Conservation (phyloP, 1,140 invertebrate genomes). For the Zaprionus inermis region DNA sequence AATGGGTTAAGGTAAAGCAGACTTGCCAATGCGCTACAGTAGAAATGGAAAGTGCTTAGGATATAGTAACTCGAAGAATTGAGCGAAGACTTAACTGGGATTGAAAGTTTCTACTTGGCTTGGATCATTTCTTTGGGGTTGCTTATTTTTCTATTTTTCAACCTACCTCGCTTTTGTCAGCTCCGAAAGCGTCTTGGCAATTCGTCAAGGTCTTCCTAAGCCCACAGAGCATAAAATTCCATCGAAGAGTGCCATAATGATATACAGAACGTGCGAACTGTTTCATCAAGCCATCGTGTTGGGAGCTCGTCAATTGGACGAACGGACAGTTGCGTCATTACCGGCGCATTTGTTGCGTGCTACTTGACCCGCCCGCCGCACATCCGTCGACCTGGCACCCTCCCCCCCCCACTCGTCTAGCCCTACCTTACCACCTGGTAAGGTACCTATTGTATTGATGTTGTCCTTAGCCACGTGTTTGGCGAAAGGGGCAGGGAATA, state of each 20-base stretch:
- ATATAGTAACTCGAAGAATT: neutral
- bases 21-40: constrained; percentile 10
- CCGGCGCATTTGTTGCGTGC: constrained; percentile 64
- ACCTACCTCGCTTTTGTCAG: no score
- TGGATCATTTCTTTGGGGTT: neutral
- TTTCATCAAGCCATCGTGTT: neutral
- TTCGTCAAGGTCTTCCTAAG: neutral
- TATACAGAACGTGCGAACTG: neutral
- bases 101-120: no score
- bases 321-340: constrained; percentile 56
- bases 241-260: constrained; percentile 5
- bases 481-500: neutral
- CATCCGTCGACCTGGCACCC: neutral
- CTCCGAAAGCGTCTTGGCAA: neutral
- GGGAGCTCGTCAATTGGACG: constrained; percentile 32
- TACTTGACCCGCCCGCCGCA: constrained; percentile 34
- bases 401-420: neutral
- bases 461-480: neutral
- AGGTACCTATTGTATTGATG: neutral
- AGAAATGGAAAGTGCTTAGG: neutral
- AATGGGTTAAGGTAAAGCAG: neutral
- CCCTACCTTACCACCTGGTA: neutral
- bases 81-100: neutral
- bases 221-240: neutral
- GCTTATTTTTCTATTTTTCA: neutral